Percentiles rank a stretch among this genome's conserved stretches.
phyloP scores from a whole-genome alignment of 2,888 invertebrate genomes.

The Agriopis leucophaearia region DNA sequence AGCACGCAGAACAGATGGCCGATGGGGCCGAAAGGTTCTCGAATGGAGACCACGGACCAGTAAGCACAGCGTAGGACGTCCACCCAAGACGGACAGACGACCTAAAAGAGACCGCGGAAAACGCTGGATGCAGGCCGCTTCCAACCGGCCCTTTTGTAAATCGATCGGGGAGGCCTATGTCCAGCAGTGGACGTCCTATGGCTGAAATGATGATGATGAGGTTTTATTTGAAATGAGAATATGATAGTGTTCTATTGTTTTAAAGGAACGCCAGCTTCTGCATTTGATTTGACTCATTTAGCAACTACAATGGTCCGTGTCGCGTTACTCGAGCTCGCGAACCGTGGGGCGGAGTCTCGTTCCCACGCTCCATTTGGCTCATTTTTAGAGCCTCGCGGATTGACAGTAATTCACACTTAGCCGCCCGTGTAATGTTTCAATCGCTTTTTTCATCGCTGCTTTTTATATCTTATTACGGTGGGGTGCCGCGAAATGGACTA shows the following conservation, averaged over 20 bases:
- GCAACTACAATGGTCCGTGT: conserved; percentile 65
- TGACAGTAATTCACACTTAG: conserved; percentile 59
- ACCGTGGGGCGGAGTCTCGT: conserved; percentile 53
- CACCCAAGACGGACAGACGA: too few relatives aligned
- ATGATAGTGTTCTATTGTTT: neutral
- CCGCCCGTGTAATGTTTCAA: conserved; percentile 45
- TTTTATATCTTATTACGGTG: neutral
- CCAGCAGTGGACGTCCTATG: too few relatives aligned
- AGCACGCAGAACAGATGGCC: too few relatives aligned
- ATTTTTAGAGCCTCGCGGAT: conserved; percentile 48
- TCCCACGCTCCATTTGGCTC: conserved; percentile 71
- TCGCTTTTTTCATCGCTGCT: conserved; percentile 32
- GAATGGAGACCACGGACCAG: too few relatives aligned
- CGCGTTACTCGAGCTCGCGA: conserved; percentile 43
- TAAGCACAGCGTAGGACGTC: too few relatives aligned
- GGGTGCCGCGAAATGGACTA: neutral
- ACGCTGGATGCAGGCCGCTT: too few relatives aligned
- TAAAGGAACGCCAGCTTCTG: conserved; percentile 38
- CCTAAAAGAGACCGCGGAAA: too few relatives aligned
- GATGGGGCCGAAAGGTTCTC: too few relatives aligned
- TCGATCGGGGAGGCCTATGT: too few relatives aligned
- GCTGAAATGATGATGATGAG: too few relatives aligned
- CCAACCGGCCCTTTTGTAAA: too few relatives aligned
- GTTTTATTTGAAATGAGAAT: neutral
- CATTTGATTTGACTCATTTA: conserved; percentile 57